Conservation (phyloP, 2,888 invertebrate species). For the Cheilosia grossa region DNA sequence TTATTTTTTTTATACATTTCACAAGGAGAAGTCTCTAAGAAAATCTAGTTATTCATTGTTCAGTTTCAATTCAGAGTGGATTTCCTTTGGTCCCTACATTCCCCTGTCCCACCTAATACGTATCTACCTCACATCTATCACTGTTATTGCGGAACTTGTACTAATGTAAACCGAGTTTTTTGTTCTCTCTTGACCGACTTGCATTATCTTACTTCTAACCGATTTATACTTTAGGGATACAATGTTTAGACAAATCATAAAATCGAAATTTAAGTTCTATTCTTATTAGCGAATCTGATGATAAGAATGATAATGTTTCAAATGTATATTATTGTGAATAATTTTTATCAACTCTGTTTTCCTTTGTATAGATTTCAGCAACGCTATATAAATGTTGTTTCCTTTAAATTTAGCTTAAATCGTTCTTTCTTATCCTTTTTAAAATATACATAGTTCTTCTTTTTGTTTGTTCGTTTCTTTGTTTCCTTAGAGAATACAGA, state of each 20-base stretch:
- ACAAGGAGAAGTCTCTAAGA: neutral
- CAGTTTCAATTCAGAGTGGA: neutral
- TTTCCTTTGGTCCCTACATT: neutral
- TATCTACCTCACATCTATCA: neutral
- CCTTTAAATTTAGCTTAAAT: constrained; percentile 41
- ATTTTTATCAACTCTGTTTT: constrained; percentile 55
- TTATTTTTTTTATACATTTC: neutral
- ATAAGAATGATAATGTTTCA: constrained; percentile 65
- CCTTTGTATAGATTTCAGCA: constrained; percentile 57
- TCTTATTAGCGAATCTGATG: constrained; percentile 31
- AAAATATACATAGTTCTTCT: neutral
- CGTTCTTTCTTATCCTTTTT: constrained; percentile 46
- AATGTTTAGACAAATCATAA: constrained; percentile 26
- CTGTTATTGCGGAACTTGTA: neutral
- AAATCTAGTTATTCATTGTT: neutral
- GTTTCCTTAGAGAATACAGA: neutral
- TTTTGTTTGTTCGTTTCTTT: neutral
- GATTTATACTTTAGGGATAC: constrained; percentile 18
- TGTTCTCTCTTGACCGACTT: neutral
- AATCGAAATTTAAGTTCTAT: constrained; percentile 26
- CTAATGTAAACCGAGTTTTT: neutral
- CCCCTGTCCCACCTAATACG: constrained; percentile 6
- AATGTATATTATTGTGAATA: constrained; percentile 65
- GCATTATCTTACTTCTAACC: constrained; percentile 27
- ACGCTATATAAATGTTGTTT: constrained; percentile 65